Percentiles rank a stretch among this genome's conserved stretches.
Conservation (phyloP, 1,140 invertebrate species). For the Heliconius melpomene region DNA sequence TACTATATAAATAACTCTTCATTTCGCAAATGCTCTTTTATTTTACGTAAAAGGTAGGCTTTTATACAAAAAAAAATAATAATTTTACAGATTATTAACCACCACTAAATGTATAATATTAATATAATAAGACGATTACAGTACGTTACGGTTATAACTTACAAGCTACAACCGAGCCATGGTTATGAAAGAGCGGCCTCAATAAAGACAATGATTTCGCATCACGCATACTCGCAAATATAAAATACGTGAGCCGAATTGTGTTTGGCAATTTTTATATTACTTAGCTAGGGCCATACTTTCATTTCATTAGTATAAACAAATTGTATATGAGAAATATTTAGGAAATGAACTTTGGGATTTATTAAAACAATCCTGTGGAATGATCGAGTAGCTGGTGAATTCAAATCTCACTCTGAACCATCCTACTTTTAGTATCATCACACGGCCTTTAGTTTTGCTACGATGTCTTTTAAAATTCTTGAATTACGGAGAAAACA, state of each 20-base stretch:
- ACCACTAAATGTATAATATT: background rate
- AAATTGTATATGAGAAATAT: conserved; percentile 2
- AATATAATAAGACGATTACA: background rate
- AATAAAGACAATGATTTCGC: conserved; percentile 37
- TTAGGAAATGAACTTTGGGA: background rate
- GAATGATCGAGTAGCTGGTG: no score
- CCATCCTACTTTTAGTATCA: no score
- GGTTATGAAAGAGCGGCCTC: conserved; percentile 23
- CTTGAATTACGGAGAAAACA: no score
- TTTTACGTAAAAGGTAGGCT: no score
- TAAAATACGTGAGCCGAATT: conserved; percentile 33
- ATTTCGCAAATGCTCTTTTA: no score
- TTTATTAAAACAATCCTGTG: background rate
- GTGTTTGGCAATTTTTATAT: conserved; percentile 24
- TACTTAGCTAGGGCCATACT: background rate
- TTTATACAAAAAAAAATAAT: background rate
- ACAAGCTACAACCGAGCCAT: background rate
- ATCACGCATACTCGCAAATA: conserved; percentile 34
- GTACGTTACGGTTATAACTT: background rate
- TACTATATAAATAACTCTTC: no score
- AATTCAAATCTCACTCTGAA: no score
- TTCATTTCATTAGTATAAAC: background rate
- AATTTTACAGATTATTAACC: background rate
- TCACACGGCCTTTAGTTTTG: no score
- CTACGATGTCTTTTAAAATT: no score